phyloP scores from a whole-genome alignment of 1,140 invertebrate genomes.

The Glossosoma conforme region DNA sequence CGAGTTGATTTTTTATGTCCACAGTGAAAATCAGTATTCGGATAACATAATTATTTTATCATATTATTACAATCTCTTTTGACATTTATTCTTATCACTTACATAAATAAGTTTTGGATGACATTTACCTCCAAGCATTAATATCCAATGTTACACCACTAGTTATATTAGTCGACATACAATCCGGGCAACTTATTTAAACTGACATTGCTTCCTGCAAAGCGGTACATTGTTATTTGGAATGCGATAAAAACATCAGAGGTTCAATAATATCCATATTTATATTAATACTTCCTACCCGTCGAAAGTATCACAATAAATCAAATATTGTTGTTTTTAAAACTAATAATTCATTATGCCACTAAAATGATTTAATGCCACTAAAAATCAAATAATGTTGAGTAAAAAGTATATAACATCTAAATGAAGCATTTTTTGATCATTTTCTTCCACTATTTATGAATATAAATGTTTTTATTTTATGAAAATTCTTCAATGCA shows the following conservation, averaged over 20 bases:
- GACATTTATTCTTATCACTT: not conserved
- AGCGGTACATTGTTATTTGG: slow-evolving; percentile 15
- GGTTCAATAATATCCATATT: slow-evolving; percentile 14
- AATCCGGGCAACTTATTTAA: not conserved
- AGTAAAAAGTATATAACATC: slow-evolving; percentile 29
- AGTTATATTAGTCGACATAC: too few relatives aligned
- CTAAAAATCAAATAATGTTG: slow-evolving; percentile 18
- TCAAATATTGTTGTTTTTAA: slow-evolving; percentile 17
- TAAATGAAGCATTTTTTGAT: slow-evolving; percentile 32
- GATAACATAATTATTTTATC: not conserved
- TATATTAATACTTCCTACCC: slow-evolving; percentile 22
- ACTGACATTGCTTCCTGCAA: not conserved
- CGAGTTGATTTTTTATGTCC: slow-evolving; percentile 3
- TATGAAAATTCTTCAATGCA: slow-evolving; percentile 29
- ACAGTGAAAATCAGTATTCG: not conserved
- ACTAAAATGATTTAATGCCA: slow-evolving; percentile 15
- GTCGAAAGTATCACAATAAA: slow-evolving; percentile 28
- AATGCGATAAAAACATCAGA: slow-evolving; percentile 26
- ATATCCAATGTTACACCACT: slow-evolving; percentile 1
- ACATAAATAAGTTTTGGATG: not conserved
- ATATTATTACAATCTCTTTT: not conserved
- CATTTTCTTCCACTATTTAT: slow-evolving; percentile 26
- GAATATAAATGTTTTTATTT: slow-evolving; percentile 21
- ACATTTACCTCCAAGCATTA: not conserved
- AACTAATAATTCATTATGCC: slow-evolving; percentile 17